Evolutionary conservation across 2,113 vertebrate species (phyloP), one percentile per base, ranked within the genome.

Genomic region (Ammospiza nelsoni): DNA sequence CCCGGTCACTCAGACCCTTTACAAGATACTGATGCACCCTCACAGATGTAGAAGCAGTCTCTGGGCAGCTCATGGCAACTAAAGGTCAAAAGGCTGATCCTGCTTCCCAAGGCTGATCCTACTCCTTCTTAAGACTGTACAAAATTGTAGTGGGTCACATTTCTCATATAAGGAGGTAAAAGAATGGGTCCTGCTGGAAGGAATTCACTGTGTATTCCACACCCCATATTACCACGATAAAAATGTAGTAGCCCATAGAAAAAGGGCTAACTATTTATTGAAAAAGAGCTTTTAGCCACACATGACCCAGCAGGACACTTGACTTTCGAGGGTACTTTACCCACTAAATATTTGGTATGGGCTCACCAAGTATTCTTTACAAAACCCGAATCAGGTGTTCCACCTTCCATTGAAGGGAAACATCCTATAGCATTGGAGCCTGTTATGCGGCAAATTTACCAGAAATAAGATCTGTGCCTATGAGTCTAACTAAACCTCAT

Each of bases 211-310:
- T 29, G 15, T 10, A 51, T 43, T 24, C 29, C 15, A 82, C 5
- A 12, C 3, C 12, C 6, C 7, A 15, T 51, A 51, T 24, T 71
- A 20, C 25, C 1, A 0, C 1, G 1, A 61, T 12, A 52, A 29
- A 59, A 51, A 61, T 24, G 7, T 15, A 29, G 19, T 10, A 54
- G 28, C 52, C 28, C 28, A 29, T 15, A 24, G 9, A 29, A 20
- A 43, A 82, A 51, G 11, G 9, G 24, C 7, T 51, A 35, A 71
- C 35, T 71, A 71, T 4, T 61, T 59, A 9, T 9, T 43, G 24
- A 24, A 61, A 51, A 29, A n/a, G 29, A 71, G 1, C 9, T 15
- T 69, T 41, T 29, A 71, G 9, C 15, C 31, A 24, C 19, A 23
- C 15, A 9, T 51, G 44, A 18, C 31, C 15, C 20, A 29, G 24